phyloP scores from a whole-genome alignment of 2,888 invertebrate species.

The Drosophila neonasuta region DNA sequence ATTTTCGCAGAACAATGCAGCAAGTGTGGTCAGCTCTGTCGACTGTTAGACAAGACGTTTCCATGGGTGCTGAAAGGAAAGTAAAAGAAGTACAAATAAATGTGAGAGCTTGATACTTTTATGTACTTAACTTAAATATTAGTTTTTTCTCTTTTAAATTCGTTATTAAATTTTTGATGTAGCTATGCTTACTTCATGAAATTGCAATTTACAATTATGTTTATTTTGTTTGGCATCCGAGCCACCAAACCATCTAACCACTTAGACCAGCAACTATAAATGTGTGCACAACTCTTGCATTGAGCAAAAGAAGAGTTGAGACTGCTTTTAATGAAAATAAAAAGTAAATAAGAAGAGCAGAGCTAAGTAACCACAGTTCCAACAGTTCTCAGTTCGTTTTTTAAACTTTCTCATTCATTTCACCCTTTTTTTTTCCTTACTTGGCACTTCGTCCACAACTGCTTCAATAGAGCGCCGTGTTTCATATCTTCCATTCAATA shows the following conservation, averaged over 20 bases:
- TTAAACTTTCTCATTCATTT: constrained; percentile 7
- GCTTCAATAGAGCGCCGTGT: constrained; percentile 8
- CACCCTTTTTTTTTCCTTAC: not conserved
- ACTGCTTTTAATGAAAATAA: constrained; percentile 16
- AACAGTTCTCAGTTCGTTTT: constrained; percentile 1
- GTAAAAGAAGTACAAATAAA: not conserved
- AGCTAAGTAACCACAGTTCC: constrained; percentile 19
- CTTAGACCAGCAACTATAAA: constrained; percentile 4
- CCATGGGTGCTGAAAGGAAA: not conserved
- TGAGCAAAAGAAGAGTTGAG: not conserved
- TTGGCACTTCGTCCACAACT: constrained; percentile 2
- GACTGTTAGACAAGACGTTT: not conserved
- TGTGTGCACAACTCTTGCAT: constrained; percentile 7
- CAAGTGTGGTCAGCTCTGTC: not conserved
- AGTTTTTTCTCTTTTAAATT: not conserved
- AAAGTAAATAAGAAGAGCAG: constrained; percentile 10
- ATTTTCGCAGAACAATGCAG: not conserved
- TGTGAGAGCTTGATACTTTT: not conserved
- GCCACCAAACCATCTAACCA: constrained; percentile 10
- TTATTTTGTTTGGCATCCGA: constrained; percentile 1
- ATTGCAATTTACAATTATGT: constrained; percentile 9
- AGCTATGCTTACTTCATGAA: not conserved
- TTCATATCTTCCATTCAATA: not conserved
- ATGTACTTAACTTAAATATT: not conserved
- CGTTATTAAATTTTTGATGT: not conserved